Conservation (phyloP, 2,797 vertebrate species). For the Myiotriccus ornatus region DNA sequence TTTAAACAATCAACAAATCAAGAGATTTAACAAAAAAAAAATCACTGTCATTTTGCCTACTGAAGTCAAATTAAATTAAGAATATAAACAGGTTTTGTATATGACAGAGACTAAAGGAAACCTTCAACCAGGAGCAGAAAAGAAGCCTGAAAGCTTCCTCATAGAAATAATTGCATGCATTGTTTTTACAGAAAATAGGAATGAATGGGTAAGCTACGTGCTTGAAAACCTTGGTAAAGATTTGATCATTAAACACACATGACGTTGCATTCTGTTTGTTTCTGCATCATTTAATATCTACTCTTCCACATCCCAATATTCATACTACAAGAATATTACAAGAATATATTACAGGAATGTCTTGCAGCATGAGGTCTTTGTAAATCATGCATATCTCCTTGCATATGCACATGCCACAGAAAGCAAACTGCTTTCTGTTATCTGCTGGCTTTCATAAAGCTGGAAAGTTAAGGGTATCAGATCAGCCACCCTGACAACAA, state of each 20-base stretch:
- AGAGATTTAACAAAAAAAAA: not conserved
- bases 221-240: not conserved
- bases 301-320: not conserved
- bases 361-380: not conserved
- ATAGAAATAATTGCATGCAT: not conserved
- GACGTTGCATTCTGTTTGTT: not conserved
- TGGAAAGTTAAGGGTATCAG: not conserved
- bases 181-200: not conserved
- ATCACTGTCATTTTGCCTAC: not conserved
- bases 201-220: not conserved
- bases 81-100: not conserved
- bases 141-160: not conserved
- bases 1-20: not conserved
- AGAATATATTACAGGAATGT: not conserved
- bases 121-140: not conserved
- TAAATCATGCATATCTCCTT: rapidly evolving
- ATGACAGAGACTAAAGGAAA: not conserved
- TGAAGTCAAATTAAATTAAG: not conserved
- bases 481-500: not conserved
- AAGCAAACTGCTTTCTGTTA: not conserved
- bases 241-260: not conserved
- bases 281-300: not conserved
- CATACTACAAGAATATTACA: not conserved
- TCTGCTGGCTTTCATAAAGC: not conserved
- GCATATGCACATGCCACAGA: too few relatives aligned